Base-by-base conservation (phyloP, 1,140 invertebrate genomes). In the Cydia strobilella region DNA sequence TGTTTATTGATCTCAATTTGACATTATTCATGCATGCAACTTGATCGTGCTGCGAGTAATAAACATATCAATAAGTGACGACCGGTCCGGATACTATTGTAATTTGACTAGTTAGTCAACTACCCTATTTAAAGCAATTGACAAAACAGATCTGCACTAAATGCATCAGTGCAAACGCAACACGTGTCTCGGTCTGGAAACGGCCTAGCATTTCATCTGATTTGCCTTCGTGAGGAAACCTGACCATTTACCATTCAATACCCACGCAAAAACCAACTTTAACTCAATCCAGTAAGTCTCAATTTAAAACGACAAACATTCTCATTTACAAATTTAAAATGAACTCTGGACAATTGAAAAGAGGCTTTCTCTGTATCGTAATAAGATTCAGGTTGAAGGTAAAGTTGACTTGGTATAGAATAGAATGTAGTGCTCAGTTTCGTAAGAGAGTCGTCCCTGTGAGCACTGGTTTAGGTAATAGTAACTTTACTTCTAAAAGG, bases 101-200 rank as follows among this genome's bases (percentile, higher is more conserved):
- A n/a, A n/a, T n/a, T n/a, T n/a, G n/a, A n/a, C n/a, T n/a, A n/a
- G n/a, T n/a, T n/a, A n/a, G n/a, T n/a, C n/a, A n/a, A n/a, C n/a
- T n/a, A n/a, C n/a, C n/a, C n/a, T n/a, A n/a, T n/a, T n/a, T n/a
- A n/a, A n/a, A n/a, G n/a, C 42, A 13, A 45, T 45, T 13, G 13
- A 45, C 6, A 35, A 35, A 35, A 39, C 35, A 39, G 45, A n/a
- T 20, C 6, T 18, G 15, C 51, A 54, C n/a, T 54, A 54, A 54
- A 54, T 54, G 51, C 51, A 54, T 9, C 54, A 23, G 18, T 59
- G 54, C 20, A 23, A 48, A 48, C 15, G 45, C 45, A 48, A 54
- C 62, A 65, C 63, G 27, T 65, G 63, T 65, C 27, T 65, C 63
- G 63, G 12, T 65, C 63, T 65, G 63, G 35, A 65, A 65, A 65